Evolutionary conservation across 2,113 vertebrate genomes (phyloP).

Genomic region (Ageneiosus marmoratus): DNA sequence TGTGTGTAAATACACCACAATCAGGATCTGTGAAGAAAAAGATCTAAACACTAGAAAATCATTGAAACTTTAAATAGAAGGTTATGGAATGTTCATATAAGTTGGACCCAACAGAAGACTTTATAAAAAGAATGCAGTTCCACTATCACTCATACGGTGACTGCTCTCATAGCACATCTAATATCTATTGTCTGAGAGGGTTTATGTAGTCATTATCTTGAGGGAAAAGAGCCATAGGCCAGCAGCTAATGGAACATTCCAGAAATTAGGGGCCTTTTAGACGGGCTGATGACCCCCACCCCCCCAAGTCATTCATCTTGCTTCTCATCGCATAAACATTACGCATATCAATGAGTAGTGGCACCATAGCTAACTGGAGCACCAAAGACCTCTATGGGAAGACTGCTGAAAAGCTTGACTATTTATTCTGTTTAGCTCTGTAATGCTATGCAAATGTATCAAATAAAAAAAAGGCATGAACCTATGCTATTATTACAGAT

Average conservation of each 20-base stretch:
- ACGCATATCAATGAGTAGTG: conserved; percentile 62
- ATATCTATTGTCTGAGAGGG: conserved; percentile 44
- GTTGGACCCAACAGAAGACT: background rate
- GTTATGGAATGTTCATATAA: background rate
- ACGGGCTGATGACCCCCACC: conserved; percentile 44
- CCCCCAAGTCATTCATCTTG: conserved; percentile 46
- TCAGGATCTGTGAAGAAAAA: background rate
- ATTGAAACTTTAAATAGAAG: background rate
- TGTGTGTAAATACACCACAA: background rate
- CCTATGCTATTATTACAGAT: conserved; percentile 20
- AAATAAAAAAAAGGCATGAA: conserved; percentile 29
- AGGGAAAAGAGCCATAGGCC: conserved; percentile 43
- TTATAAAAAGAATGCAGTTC: conserved; percentile 23
- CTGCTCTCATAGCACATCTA: conserved; percentile 10
- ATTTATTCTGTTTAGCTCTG: conserved; percentile 39
- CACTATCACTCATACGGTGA: conserved; percentile 32
- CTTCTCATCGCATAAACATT: conserved; percentile 57
- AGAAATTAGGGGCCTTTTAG: conserved; percentile 47
- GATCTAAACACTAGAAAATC: background rate
- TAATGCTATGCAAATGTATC: conserved; percentile 33
- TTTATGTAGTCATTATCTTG: conserved; percentile 46
- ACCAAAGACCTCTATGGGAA: conserved; percentile 42
- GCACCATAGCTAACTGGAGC: conserved; percentile 56
- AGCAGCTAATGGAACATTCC: conserved; percentile 51
- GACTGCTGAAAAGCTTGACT: conserved; percentile 38